These are phyloP conservation scores for Dichetophora obliterata DNA, from an alignment of 2,888 invertebrate genomes.

Conservation along the genomic window DNA sequence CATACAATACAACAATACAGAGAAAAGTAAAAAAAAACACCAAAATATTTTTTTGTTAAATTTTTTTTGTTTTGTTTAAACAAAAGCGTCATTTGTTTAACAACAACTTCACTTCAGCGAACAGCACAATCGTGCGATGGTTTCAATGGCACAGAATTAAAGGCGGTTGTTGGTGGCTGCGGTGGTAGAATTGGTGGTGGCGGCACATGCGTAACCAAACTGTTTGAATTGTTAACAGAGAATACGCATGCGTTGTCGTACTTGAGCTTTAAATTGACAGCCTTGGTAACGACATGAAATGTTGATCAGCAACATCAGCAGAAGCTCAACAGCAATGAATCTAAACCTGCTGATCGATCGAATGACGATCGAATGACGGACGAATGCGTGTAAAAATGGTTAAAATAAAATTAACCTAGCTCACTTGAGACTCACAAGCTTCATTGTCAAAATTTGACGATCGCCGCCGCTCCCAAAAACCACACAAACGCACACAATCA, in stretches of 20 bases:
- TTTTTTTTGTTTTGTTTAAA: slow-evolving; percentile 11
- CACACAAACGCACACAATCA: neutral
- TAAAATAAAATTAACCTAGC: no score
- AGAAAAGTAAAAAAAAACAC: slow-evolving; percentile 46
- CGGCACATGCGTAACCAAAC: slow-evolving; percentile 58
- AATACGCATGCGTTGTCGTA: slow-evolving; percentile 23
- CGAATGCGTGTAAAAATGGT: neutral
- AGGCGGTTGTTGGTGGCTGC: neutral
- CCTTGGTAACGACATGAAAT: neutral
- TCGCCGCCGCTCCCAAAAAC: slow-evolving; percentile 12
- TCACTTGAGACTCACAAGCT: neutral
- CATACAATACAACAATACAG: slow-evolving; percentile 43
- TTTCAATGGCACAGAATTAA: neutral
- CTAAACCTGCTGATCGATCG: neutral
- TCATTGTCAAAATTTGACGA: slow-evolving; percentile 24
- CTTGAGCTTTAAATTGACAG: slow-evolving; percentile 24
- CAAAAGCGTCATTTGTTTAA: slow-evolving; percentile 27
- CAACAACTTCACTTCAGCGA: neutral
- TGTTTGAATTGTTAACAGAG: neutral
- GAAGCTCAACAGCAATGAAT: neutral
- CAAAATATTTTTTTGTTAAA: neutral
- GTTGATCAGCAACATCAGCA: neutral
- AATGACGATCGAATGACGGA: no score
- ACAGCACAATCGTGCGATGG: neutral
- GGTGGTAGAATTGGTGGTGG: slow-evolving; percentile 8